Percentiles rank a stretch among this genome's conserved stretches.
These are phyloP conservation scores for Oikopleura dioica DNA, from an alignment of 23 tunicate species.

Conservation along the genomic window DNA sequence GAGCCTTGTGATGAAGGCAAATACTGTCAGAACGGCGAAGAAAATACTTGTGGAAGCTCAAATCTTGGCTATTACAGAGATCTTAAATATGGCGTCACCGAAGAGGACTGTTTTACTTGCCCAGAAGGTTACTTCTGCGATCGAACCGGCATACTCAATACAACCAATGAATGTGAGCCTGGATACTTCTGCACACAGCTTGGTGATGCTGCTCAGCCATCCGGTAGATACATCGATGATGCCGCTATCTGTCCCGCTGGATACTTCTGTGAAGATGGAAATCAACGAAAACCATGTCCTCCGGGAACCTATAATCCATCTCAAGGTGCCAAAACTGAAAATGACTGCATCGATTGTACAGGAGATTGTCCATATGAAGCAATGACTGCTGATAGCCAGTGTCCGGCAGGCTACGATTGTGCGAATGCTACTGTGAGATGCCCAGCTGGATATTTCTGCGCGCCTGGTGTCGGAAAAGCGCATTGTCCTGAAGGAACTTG, in stretches of 20 bases:
- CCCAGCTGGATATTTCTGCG: slow-evolving; percentile 57
- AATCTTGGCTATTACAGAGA: too few species aligned
- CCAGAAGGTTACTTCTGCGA: slow-evolving; percentile 43
- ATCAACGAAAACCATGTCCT: not conserved
- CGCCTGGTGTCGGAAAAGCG: not conserved
- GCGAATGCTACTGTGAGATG: slow-evolving; percentile 43
- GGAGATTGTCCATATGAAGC: not conserved
- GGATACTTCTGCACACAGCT: slow-evolving; percentile 54
- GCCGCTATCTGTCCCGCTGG: slow-evolving; percentile 73
- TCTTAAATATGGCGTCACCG: too few species aligned
- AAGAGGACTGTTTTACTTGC: too few species aligned
- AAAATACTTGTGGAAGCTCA: slow-evolving; percentile 12
- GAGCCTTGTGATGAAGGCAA: slow-evolving; percentile 36
- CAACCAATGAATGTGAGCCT: slow-evolving; percentile 33
- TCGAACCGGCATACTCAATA: too few species aligned
- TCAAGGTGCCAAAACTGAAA: not conserved
- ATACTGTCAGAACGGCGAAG: slow-evolving; percentile 42
- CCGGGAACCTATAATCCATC: too few species aligned
- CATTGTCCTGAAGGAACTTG: not conserved
- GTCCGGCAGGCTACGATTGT: slow-evolving; percentile 55
- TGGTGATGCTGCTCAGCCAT: slow-evolving; percentile 26
- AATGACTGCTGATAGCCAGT: slow-evolving; percentile 18
- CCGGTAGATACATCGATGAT: slow-evolving; percentile 32
- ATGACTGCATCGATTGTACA: not conserved
- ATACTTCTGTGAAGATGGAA: slow-evolving; percentile 25